Percentiles rank a stretch among this genome's conserved stretches.
Conservation (phyloP, 1,140 invertebrate genomes). For the Pogonomyrmex barbatus region DNA sequence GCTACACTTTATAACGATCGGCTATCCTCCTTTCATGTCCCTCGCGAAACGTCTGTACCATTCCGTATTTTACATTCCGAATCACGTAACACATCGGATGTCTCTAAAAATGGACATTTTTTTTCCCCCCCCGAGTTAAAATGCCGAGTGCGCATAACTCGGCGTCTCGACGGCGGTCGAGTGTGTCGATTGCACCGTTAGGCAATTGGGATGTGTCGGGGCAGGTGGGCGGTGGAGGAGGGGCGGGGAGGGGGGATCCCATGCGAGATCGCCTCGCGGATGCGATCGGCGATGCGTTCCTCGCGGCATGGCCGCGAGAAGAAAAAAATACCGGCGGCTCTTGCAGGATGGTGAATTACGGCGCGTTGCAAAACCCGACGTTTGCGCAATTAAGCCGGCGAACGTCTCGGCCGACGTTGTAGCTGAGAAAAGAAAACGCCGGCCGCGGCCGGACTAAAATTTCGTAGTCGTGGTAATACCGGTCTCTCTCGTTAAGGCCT, state of each 20-base stretch:
- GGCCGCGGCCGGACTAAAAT: constrained; percentile 10
- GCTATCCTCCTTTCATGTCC: no score
- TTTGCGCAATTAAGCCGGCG: constrained; percentile 57
- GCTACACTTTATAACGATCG: no score
- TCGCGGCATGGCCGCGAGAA: background rate
- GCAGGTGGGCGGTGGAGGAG: background rate
- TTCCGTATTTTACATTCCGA: background rate
- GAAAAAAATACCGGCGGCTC: constrained; percentile 10
- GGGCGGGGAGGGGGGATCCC: no score
- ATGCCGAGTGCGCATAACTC: background rate
- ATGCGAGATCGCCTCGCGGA: background rate
- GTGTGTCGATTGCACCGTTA: background rate
- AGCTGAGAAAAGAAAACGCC: constrained; percentile 15
- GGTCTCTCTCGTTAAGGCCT: constrained; percentile 16
- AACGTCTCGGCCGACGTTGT: constrained; percentile 9
- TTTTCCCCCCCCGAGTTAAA: background rate
- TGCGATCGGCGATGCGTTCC: constrained; percentile 5
- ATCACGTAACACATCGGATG: no score
- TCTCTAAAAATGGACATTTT: background rate
- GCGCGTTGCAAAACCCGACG: constrained; percentile 37
- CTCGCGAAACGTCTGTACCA: background rate
- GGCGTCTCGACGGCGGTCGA: background rate
- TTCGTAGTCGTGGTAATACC: constrained; percentile 39
- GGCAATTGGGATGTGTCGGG: background rate
- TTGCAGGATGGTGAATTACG: constrained; percentile 36